Evolutionary conservation across 1,140 invertebrate species (phyloP).

Genomic region (silkworm (Bombyx mori)): DNA sequence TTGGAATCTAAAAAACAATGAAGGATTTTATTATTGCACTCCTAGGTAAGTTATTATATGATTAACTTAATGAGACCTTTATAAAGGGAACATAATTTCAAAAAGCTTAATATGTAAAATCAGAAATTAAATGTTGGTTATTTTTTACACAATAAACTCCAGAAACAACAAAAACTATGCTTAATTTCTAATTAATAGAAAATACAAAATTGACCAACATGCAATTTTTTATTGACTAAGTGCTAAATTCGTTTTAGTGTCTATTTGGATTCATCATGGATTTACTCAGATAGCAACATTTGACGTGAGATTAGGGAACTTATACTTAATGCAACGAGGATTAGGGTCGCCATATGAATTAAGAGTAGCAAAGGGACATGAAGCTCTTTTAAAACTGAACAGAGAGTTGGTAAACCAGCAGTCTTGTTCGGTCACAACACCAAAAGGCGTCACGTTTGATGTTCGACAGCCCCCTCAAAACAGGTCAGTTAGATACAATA

Average conservation of each 20-base stretch:
- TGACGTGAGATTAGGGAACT: constrained; percentile 27
- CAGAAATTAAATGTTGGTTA: no score
- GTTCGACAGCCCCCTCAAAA: constrained; percentile 24
- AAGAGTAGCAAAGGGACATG: constrained; percentile 37
- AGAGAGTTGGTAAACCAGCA: constrained; percentile 21
- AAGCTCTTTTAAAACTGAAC: constrained; percentile 38
- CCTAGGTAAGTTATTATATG: no score
- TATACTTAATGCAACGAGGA: constrained; percentile 37
- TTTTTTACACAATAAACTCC: no score
- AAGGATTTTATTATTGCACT: no score
- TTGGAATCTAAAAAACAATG: no score
- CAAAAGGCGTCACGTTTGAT: constrained; percentile 32
- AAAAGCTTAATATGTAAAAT: no score
- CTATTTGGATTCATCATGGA: constrained; percentile 1
- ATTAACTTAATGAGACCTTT: no score
- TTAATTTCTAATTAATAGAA: no score
- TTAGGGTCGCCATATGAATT: constrained; percentile 39
- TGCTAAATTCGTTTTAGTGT: background rate
- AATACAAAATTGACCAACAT: background rate
- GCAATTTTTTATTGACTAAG: background rate
- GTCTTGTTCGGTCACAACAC: constrained; percentile 32
- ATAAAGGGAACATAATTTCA: no score
- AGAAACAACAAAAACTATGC: no score
- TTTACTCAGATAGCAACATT: constrained; percentile 6
- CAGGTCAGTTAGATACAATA: constrained; percentile 23